Evolutionary conservation across 2,888 invertebrate genomes (phyloP), one percentile per base, ranked within the genome.

Genomic region (Ichneumon xanthorius): DNA sequence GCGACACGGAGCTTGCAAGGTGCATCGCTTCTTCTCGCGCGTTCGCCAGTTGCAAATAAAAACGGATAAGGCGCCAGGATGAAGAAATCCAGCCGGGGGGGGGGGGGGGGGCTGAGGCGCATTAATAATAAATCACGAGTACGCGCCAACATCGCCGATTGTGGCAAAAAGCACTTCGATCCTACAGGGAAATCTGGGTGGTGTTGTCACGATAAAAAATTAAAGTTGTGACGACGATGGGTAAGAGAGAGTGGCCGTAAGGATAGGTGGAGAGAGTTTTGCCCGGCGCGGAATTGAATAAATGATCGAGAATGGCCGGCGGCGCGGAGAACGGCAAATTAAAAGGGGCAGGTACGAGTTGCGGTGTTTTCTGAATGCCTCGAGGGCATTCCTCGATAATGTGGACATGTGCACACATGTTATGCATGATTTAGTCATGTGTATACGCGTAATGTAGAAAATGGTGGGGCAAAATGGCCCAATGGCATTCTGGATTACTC

Each of bases 41-140:
- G 53, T 26, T 58, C 58, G 33, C 58, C 40, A 16, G 16, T 76
- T 9, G 33, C 30, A 67, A n/a, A 22, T 48, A 3, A 33, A 0
- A 68, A 22, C 63, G 40, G 30, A 48, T 63, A 30, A 19, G 6
- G 65, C 5, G 37, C 33, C 65, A 67, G 48, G 37, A 58, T 55
- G 55, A 84, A 80, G 48, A 63, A 30, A 48, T 75, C n/a, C 48
- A 19, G 40, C 11, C 45, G 55, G 7, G 37, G 37, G 37, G 5
- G 33, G 30, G 30, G 72, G 58, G 14, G n/a, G 9, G 61, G 26
- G 26, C 16, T 2, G 45, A 61, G 1, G 33, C 30, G 45, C 30
- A 75, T 75, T 26, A 75, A 61, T 75, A 63, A 75, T 75, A 63
- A 63, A 75, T 63, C 22, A 14, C 61, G 19, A 72, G 55, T 61